Percentiles rank a stretch among this genome's conserved stretches.
Evolutionary conservation across 2,888 invertebrate species (phyloP).

Genomic region (Hydroisotoma schaefferi): DNA sequence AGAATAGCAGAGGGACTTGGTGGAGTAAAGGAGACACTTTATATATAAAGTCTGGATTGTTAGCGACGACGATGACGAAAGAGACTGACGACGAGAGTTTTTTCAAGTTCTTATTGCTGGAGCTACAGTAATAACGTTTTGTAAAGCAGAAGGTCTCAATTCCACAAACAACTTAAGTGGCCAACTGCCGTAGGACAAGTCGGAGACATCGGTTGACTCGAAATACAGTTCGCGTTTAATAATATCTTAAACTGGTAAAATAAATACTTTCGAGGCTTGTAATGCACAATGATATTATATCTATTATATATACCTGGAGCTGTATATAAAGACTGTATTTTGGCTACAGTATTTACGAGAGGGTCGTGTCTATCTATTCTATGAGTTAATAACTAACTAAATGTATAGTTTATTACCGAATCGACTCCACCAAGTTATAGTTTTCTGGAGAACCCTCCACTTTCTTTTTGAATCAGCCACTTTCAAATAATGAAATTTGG

Average conservation of each 20-base stretch:
- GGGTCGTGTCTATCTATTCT: neutral
- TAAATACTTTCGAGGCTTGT: slow-evolving; percentile 31
- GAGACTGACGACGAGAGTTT: neutral
- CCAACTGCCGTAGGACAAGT: slow-evolving; percentile 5
- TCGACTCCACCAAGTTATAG: neutral
- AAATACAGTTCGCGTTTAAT: slow-evolving; percentile 28
- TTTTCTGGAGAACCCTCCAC: neutral
- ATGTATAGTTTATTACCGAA: no score
- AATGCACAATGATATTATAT: slow-evolving; percentile 25
- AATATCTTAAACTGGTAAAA: slow-evolving; percentile 26
- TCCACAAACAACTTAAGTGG: slow-evolving; percentile 7
- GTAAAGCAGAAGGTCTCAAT: neutral
- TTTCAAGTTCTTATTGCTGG: slow-evolving; percentile 15
- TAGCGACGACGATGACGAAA: no score
- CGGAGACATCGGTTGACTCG: slow-evolving; percentile 7
- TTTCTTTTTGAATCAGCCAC: neutral
- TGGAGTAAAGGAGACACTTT: no score
- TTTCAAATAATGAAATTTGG: neutral
- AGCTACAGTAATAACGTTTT: slow-evolving; percentile 11
- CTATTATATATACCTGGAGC: neutral
- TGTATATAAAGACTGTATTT: slow-evolving; percentile 8
- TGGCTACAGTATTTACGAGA: slow-evolving; percentile 10
- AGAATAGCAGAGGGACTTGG: no score
- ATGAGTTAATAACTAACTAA: neutral
- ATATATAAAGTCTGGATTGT: no score